Percentiles rank a stretch among this genome's conserved stretches.
Conservation (phyloP, 53 echinoderm and acorn worm genomes). For the Luidia sarsii region DNA sequence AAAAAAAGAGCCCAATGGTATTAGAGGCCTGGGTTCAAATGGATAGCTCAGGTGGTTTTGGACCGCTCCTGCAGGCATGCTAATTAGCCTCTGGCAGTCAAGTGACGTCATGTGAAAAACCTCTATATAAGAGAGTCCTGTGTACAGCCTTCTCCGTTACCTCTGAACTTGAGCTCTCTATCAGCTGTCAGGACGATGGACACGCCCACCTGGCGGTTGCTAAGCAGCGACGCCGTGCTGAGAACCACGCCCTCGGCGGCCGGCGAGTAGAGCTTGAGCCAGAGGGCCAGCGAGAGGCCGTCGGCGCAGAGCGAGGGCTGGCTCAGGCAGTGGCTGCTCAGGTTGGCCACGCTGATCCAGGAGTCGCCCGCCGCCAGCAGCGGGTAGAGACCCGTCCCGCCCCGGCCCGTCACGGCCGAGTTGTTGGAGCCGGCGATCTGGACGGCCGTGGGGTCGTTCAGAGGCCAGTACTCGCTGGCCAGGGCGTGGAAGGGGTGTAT, state of each 20-base stretch:
- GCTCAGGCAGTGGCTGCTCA: constrained; percentile 61
- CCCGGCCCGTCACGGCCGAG: constrained; percentile 62
- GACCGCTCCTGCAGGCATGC: too few species aligned
- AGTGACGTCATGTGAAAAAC: too few species aligned
- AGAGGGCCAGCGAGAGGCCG: constrained; percentile 70
- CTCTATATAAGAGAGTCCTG: too few species aligned
- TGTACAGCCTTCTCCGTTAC: too few species aligned
- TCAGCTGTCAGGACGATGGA: constrained; percentile 35
- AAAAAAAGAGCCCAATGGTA: too few species aligned
- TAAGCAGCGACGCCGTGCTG: constrained; percentile 56
- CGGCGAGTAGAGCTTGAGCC: constrained; percentile 58
- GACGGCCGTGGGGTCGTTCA: constrained; percentile 57
- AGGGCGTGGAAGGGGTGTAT: constrained; percentile 63
- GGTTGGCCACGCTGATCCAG: constrained; percentile 62
- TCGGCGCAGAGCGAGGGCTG: constrained; percentile 57
- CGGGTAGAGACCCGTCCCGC: constrained; percentile 56
- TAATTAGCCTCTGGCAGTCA: too few species aligned
- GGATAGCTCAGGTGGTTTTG: too few species aligned
- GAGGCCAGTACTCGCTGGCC: constrained; percentile 64
- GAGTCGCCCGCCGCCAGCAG: constrained; percentile 46
- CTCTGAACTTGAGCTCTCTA: constrained; percentile 45
- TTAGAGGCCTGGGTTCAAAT: neutral
- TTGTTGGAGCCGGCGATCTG: constrained; percentile 58
- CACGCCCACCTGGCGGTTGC: constrained; percentile 55
- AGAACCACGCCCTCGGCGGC: constrained; percentile 54